These are phyloP conservation scores for Hiodon tergisus DNA, from an alignment of 2,113 vertebrate species.

Conservation along the genomic window DNA sequence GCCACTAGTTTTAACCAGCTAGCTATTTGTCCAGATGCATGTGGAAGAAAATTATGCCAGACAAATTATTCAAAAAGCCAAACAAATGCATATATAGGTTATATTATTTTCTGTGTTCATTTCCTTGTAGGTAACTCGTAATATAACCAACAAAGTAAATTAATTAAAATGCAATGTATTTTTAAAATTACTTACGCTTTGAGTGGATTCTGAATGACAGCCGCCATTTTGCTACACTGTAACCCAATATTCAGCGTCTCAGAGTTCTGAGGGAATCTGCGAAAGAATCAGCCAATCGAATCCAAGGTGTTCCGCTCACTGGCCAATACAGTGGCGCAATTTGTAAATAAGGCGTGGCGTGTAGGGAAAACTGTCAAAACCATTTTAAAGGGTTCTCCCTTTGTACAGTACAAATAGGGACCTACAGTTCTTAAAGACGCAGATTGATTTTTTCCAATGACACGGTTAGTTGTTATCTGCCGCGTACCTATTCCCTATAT, in stretches of 20 bases:
- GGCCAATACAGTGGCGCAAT: slow-evolving; percentile 64
- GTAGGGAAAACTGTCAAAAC: slow-evolving; percentile 91
- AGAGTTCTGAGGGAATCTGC: slow-evolving; percentile 69
- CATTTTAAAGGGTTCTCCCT: slow-evolving; percentile 91
- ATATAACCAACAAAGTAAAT: slow-evolving; percentile 47
- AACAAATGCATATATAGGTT: slow-evolving; percentile 45
- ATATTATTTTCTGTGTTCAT: slow-evolving; percentile 39
- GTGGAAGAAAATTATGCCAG: slow-evolving; percentile 43
- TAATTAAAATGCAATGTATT: slow-evolving; percentile 42
- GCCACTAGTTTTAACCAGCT: slow-evolving; percentile 12
- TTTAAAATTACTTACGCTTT: slow-evolving; percentile 91
- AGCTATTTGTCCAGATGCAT: slow-evolving; percentile 26
- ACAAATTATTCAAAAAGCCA: slow-evolving; percentile 49
- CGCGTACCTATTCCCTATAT: background rate
- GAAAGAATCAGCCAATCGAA: slow-evolving; percentile 72
- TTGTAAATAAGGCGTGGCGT: slow-evolving; percentile 64
- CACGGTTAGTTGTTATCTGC: background rate
- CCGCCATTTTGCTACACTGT: slow-evolving; percentile 99
- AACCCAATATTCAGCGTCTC: slow-evolving; percentile 96
- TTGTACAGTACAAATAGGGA: slow-evolving; percentile 57
- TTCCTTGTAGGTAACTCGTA: slow-evolving; percentile 26
- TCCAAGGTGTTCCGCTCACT: slow-evolving; percentile 60
- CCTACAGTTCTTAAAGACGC: slow-evolving; percentile 49
- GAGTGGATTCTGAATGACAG: slow-evolving; percentile 99
- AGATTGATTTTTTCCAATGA: slow-evolving; percentile 12